Base-by-base conservation (phyloP, 64 coral and sea anemone species). In the Dendronephthya gigantea region DNA sequence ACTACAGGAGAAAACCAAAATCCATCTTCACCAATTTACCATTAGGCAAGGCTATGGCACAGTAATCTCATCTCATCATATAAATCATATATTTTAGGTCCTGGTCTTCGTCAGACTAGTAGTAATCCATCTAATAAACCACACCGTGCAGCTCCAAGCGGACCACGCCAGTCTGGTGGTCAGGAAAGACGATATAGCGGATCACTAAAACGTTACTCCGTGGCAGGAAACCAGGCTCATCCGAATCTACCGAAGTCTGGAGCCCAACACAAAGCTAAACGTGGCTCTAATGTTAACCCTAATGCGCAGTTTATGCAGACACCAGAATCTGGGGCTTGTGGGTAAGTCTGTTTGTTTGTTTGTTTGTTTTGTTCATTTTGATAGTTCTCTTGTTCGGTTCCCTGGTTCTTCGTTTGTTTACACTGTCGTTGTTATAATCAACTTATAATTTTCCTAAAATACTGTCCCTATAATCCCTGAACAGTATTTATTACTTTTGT, bases 271-370 rank as follows among this genome's bases (percentile, higher is more conserved):
- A 88, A 83, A 48, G 95, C 95, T 9, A 90, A 82, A 70, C 89
- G 89, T 81, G 82, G 87, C 16, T 66, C 89, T 12, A 86, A 93
- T 32, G 81, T 91, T 16, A 87, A 93, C 45, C 66, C 88, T 19
- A n/a, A 49, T 68, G 84, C 92, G 15, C 87, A 86, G 25, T 98
- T 98, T 55, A 98, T 98, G 95, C 84, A 87, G 50, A 98, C 95
- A 41, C 95, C 95, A 72, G 92, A 98, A 48, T 98, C 95, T 13
- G 95, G 95, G 87, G 95, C 93, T 29, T 98, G 95, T 89, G 95
- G 95, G 95, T 98, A 87, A 87, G 95, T 97, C 40, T 12, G 15
- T 66, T 62, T 58, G 51, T 58, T 58, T 58, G 23, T 15, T 58
- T n/a, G 55, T 22, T 62, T 62, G 55, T 62, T 62, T 62, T 15